Base-by-base conservation (phyloP, 2,113 vertebrate species). In the Prinia subflava region DNA sequence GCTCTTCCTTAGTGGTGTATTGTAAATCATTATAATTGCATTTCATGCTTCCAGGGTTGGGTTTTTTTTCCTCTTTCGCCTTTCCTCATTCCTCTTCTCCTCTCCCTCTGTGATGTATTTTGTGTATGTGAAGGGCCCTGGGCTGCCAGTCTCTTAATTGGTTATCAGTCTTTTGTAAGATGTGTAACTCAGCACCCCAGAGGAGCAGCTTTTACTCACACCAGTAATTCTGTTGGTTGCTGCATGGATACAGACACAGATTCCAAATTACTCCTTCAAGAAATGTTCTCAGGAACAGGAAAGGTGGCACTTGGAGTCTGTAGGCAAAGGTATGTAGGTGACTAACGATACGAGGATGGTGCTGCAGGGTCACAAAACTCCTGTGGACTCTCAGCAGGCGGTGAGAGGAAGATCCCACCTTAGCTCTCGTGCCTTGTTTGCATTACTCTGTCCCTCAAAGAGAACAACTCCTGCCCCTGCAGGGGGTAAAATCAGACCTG, bases 1-100 rank as follows among this genome's bases (percentile, higher is more conserved):
- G 71, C 62, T 91, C 65, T 87, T 85, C 65, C 35, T 73, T 77
- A 41, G 24, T 37, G 60, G 12, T 37, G 33, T 28, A 4, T 50
- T 85, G 55, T 80, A 88, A 95, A 91, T 95, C 59, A 63, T 77
- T 60, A 6, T 83, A 84, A 89, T 35, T 68, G 70, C 62, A 80
- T 77, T 90, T 79, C 82, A 77, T 69, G 42, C 75, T 92, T 87
- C 46, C 63, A 77, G 74, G 8, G 4, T 56, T 89, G 90, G 63
- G 42, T 82, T 91, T 89, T 74, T n/a, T 73, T 35, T 90, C 83
- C 68, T 88, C 62, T 79, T 91, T 92, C 55, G 57, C 25, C 67
- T 92, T 91, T 79, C 42, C 80, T 83, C 31, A 68, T 79, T 80
- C 49, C 33, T 79, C 30, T 90, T 84, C 69, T 87, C 37, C 42